These are phyloP conservation scores for Tetheella fluctuosa DNA, from an alignment of 2,888 invertebrate species.

Conservation along the genomic window DNA sequence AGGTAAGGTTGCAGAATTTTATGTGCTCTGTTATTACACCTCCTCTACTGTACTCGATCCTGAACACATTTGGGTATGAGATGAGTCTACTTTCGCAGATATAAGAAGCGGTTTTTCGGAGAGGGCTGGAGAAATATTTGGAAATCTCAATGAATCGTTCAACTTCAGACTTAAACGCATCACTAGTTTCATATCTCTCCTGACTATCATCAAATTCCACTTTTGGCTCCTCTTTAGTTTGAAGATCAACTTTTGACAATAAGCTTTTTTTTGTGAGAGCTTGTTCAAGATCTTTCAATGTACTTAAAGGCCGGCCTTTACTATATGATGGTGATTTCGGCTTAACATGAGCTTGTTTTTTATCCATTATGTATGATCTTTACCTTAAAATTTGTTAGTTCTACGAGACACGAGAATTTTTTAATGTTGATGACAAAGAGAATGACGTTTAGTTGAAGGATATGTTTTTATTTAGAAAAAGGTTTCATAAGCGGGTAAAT, in stretches of 20 bases:
- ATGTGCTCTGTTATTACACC: constrained; percentile 61
- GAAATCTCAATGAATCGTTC: constrained; percentile 74
- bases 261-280: constrained; percentile 21
- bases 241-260: constrained; percentile 25
- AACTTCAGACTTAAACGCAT: constrained; percentile 60
- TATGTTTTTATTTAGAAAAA: no score
- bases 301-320: constrained; percentile 22
- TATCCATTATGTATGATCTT: constrained; percentile 28
- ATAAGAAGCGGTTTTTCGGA: constrained; percentile 71
- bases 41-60: constrained; percentile 67
- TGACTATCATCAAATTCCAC: constrained; percentile 44
- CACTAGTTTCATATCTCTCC: constrained; percentile 37
- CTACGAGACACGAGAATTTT: background rate
- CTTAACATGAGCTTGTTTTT: constrained; percentile 23
- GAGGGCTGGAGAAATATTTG: constrained; percentile 72
- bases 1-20: constrained; percentile 66
- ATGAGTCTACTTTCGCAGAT: constrained; percentile 67
- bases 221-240: constrained; percentile 51
- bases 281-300: constrained; percentile 16
- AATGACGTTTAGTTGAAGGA: background rate
- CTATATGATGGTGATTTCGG: constrained; percentile 19
- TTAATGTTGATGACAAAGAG: background rate
- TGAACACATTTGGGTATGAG: constrained; percentile 62
- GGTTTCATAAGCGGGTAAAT: background rate
- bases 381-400: background rate